These are phyloP conservation scores for Sitophilus oryzae DNA, from an alignment of 1,140 invertebrate species.

Conservation along the genomic window DNA sequence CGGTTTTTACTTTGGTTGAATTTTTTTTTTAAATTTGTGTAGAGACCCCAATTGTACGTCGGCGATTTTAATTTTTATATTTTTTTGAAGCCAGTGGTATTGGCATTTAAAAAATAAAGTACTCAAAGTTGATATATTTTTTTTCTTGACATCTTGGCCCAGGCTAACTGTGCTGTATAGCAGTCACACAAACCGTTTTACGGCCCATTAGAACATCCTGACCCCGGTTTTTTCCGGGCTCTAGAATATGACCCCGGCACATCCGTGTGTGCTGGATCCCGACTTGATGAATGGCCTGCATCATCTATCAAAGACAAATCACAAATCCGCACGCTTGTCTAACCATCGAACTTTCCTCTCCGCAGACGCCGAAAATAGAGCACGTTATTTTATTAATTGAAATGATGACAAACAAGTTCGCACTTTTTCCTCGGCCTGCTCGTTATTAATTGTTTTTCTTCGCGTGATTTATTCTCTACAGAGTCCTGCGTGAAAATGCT, in stretches of 20 bases:
- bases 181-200: slow-evolving; percentile 38
- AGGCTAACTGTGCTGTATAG: too few species aligned
- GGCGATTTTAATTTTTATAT: too few species aligned
- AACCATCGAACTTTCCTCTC: slow-evolving; percentile 24
- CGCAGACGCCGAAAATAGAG: slow-evolving; percentile 18
- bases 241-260: slow-evolving; percentile 22
- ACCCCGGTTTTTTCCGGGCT: slow-evolving; percentile 28
- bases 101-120: too few species aligned
- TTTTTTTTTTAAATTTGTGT: too few species aligned
- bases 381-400: slow-evolving; percentile 34
- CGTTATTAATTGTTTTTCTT: slow-evolving; percentile 21
- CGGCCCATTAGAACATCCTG: slow-evolving; percentile 37
- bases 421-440: slow-evolving; percentile 15
- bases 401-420: slow-evolving; percentile 29
- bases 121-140: too few species aligned
- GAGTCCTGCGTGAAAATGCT: too few species aligned
- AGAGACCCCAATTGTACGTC: too few species aligned
- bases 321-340: slow-evolving; percentile 41
- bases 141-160: too few species aligned
- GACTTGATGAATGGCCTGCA: slow-evolving; percentile 41
- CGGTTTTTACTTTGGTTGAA: too few species aligned
- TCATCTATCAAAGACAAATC: slow-evolving; percentile 46
- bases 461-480: slow-evolving; percentile 11
- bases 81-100: too few species aligned
- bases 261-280: slow-evolving; percentile 36